These are phyloP conservation scores for Phalanger gymnotis DNA, from an alignment of 2,797 vertebrate species.

Conservation along the genomic window DNA sequence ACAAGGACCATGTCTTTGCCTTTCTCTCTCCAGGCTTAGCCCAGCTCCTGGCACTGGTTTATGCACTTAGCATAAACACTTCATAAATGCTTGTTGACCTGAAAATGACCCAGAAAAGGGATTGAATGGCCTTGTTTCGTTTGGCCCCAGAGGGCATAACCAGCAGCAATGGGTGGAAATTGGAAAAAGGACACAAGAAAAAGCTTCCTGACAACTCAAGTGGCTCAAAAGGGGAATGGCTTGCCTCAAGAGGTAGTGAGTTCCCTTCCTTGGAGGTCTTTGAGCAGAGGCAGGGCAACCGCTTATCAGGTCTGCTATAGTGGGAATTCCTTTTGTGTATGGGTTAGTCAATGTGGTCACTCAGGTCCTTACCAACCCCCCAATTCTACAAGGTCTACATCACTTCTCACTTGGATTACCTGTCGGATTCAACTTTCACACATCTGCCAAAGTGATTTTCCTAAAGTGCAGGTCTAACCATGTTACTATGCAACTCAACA, in stretches of 20 bases:
- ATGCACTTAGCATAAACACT: background rate
- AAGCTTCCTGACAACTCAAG: background rate
- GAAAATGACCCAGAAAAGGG: background rate
- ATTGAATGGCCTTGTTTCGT: background rate
- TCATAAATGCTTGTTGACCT: background rate
- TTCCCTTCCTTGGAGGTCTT: background rate
- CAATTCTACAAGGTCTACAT: background rate
- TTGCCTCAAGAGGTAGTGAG: background rate
- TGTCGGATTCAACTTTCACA: background rate
- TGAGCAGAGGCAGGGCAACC: background rate
- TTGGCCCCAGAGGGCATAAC: background rate
- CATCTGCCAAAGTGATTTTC: background rate
- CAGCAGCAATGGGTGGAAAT: background rate
- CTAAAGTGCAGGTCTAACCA: background rate
- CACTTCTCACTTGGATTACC: background rate
- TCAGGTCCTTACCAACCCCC: background rate
- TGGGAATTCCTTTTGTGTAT: background rate
- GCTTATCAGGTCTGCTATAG: background rate
- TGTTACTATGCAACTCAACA: background rate
- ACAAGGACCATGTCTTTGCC: background rate
- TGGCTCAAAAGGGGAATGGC: too few species aligned
- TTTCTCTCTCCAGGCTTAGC: background rate
- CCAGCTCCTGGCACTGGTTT: too few species aligned
- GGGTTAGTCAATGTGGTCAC: background rate
- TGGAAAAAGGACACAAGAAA: too few species aligned